Evolutionary conservation across 2,797 vertebrate species (phyloP), one percentile per base, ranked within the genome.

Genomic region (Cynodonichthys magdalenae): DNA sequence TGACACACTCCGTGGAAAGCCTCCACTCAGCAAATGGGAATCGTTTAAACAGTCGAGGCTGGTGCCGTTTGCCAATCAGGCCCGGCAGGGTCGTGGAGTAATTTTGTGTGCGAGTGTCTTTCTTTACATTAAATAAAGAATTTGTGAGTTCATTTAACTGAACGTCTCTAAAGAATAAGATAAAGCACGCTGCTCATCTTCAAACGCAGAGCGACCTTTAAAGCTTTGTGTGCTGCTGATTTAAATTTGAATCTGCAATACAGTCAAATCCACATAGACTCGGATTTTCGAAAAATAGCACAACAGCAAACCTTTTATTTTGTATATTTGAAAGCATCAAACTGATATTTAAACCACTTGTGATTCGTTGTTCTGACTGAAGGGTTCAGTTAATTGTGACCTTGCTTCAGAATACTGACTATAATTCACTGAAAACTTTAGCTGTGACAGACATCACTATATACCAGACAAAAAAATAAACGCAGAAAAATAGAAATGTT

Each of bases 1-100:
- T 52, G 80, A 80, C 81, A 77, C 68, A 45, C 42, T 73, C 44
- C 19, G 24, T 71, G 61, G 57, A 81, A 87, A 75, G 63, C 18
- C 53, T 71, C 62, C 48, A 64, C 76, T 83, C 79, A 81, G 78
- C 73, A 71, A 71, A 80, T 80, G 51, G 66, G 67, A 79, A 77
- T 73, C 78, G 51, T 70, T 85, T 65, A 60, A 78, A 74, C 24
- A 15, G 68, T 67, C 42, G 19, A 63, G 58, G 17, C 59, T 0
- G 29, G 58, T 27, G 44, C 63, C 17, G 59, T 42, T 55, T 63
- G 76, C 64, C 76, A 64, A 63, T 87, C 77, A 75, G 24, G 39
- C 41, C 39, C 67, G 18, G 57, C 44, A 0, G 51, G 48, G 14
- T 11, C 20, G n/a, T 55, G 49, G 66, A 47, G 60, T 65, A 8